phyloP scores from a whole-genome alignment of 2,888 invertebrate genomes.

The Cinara cedri region DNA sequence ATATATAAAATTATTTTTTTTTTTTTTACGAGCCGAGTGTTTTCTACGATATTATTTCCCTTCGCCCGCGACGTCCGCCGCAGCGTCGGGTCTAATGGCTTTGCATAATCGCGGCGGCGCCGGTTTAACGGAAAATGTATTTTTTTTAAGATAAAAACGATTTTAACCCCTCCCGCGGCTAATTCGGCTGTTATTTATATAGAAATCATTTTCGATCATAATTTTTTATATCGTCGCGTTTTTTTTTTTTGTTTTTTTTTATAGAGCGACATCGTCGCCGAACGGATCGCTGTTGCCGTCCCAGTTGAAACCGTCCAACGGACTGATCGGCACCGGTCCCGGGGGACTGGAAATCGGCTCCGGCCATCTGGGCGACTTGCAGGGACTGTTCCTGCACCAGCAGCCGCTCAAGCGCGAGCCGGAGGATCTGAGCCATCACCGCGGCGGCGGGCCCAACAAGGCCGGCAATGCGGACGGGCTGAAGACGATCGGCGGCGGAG shows the following conservation, averaged over 20 bases:
- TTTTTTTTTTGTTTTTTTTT: constrained; percentile 13
- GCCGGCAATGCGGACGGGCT: constrained; percentile 49
- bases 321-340: constrained; percentile 72
- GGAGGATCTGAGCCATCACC: constrained; percentile 77
- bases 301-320: constrained; percentile 74
- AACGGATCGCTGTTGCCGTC: constrained; percentile 61
- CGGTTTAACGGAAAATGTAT: no score
- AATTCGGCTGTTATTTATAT: background rate
- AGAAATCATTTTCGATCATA: background rate
- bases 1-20: constrained; percentile 4
- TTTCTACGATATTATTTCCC: background rate
- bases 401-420: constrained; percentile 79
- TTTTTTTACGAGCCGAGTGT: constrained; percentile 24
- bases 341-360: constrained; percentile 68
- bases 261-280: constrained; percentile 58
- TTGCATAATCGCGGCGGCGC: no score
- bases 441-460: constrained; percentile 63
- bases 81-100: background rate
- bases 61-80: background rate
- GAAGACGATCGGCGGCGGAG: constrained; percentile 41
- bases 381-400: constrained; percentile 66
- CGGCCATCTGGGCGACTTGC: constrained; percentile 65
- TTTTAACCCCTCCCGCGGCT: no score
- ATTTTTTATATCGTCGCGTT: background rate
- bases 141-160: no score